Conservation (phyloP, 1,140 invertebrate species). For the Drosophila pseudoobscura region DNA sequence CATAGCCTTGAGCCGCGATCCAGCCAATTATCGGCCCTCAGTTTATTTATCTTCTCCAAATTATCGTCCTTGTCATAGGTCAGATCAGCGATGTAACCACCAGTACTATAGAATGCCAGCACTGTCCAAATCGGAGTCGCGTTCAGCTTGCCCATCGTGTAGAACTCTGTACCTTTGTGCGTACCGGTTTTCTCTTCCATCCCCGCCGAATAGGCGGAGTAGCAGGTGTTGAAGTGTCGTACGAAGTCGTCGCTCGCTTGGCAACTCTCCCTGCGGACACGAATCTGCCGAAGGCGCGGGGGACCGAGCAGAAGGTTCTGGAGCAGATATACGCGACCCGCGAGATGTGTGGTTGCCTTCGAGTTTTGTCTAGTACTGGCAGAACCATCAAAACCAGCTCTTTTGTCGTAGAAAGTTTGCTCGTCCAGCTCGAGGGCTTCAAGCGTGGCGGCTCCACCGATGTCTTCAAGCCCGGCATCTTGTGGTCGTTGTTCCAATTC, state of each 20-base stretch:
- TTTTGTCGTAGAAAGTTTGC: no score
- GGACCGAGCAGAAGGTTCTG: slow-evolving; percentile 71
- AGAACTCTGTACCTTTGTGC: slow-evolving; percentile 29
- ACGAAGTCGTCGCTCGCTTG: slow-evolving; percentile 53
- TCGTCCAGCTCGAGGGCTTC: no score
- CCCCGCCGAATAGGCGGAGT: slow-evolving; percentile 42
- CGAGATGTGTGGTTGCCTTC: background rate
- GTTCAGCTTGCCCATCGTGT: slow-evolving; percentile 37
- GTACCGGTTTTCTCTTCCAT: slow-evolving; percentile 34
- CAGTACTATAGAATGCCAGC: slow-evolving; percentile 51
- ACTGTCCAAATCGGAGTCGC: slow-evolving; percentile 52
- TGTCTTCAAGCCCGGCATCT: no score
- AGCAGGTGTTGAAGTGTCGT: slow-evolving; percentile 71
- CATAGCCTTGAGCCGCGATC: slow-evolving; percentile 67
- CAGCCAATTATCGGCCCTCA: slow-evolving; percentile 53
- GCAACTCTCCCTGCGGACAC: slow-evolving; percentile 60
- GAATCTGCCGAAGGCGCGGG: slow-evolving; percentile 67
- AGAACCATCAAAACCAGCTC: background rate
- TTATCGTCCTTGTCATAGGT: slow-evolving; percentile 38
- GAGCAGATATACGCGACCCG: slow-evolving; percentile 55
- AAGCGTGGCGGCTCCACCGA: no score
- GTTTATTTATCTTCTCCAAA: slow-evolving; percentile 18
- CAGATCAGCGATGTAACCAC: slow-evolving; percentile 60
- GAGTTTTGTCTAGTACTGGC: background rate
- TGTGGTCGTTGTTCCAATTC: no score